Evolutionary conservation across 1,140 invertebrate species (phyloP).

Genomic region (Neomicropteryx cornuta): DNA sequence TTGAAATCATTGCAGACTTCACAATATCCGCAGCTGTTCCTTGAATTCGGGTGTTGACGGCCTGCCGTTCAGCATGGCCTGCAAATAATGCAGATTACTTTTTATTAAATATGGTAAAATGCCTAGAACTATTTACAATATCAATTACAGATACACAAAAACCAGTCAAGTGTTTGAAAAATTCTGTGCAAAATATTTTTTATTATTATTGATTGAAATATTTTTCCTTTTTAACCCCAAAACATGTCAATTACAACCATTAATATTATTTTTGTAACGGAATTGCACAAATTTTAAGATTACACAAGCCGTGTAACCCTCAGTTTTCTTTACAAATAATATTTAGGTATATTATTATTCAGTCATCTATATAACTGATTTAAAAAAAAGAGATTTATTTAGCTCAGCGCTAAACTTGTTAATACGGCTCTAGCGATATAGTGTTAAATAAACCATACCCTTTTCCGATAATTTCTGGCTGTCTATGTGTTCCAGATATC

Average conservation of each 20-base stretch:
- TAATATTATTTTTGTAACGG: too few relatives aligned
- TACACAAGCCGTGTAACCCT: too few relatives aligned
- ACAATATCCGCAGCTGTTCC: conserved; percentile 93
- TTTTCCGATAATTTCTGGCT: conserved; percentile 45
- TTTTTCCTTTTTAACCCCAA: too few relatives aligned
- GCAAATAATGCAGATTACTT: too few relatives aligned
- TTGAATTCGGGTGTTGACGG: conserved; percentile 90
- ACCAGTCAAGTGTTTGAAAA: too few relatives aligned
- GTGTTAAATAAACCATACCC: conserved; percentile 40
- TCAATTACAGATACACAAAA: too few relatives aligned
- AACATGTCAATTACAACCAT: too few relatives aligned
- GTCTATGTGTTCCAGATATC: conserved; percentile 70
- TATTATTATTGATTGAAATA: background rate
- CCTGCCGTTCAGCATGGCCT: conserved; percentile 89
- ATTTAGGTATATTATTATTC: too few relatives aligned
- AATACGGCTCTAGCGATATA: too few relatives aligned
- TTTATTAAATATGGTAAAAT: conserved; percentile 9
- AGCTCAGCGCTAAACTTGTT: too few relatives aligned
- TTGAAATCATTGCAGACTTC: conserved; percentile 78
- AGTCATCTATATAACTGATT: background rate
- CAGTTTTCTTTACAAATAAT: too few relatives aligned
- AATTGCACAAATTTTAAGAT: too few relatives aligned
- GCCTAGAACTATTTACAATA: conserved; percentile 1
- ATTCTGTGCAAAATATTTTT: conserved; percentile 2
- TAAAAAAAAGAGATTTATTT: conserved; percentile 21